Percentiles rank a stretch among this genome's conserved stretches.
Evolutionary conservation across 2,888 invertebrate genomes (phyloP).

Genomic region (Patella ulyssiponensis): DNA sequence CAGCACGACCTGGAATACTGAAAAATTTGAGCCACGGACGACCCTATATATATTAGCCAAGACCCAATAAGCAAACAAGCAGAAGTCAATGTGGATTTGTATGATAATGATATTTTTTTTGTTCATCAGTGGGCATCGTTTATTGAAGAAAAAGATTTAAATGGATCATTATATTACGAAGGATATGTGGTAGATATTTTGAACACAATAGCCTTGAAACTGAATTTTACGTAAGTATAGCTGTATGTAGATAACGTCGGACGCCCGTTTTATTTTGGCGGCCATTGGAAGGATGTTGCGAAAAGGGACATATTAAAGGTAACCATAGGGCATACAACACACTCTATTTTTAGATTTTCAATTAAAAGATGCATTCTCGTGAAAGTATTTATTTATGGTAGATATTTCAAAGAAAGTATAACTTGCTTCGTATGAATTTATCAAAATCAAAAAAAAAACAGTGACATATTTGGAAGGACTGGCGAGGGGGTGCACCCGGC

Average conservation of each 20-base stretch:
- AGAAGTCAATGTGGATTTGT: background rate
- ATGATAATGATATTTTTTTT: background rate
- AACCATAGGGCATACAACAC: background rate
- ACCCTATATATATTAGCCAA: too few species aligned
- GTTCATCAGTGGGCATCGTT: background rate
- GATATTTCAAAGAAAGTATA: too few species aligned
- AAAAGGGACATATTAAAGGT: constrained; percentile 9
- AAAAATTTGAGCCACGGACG: too few species aligned
- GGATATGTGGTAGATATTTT: background rate
- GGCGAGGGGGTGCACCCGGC: too few species aligned
- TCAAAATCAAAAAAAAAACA: too few species aligned
- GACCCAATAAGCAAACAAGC: too few species aligned
- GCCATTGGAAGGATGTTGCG: background rate
- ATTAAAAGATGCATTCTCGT: too few species aligned
- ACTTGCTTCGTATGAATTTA: too few species aligned
- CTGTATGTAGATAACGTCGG: background rate
- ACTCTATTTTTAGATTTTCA: background rate
- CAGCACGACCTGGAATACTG: too few species aligned
- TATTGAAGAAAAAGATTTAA: background rate
- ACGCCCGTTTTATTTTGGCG: background rate
- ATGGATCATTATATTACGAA: background rate
- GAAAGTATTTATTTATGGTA: too few species aligned
- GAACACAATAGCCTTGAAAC: background rate
- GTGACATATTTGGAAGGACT: too few species aligned
- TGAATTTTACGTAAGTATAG: background rate